phyloP scores from a whole-genome alignment of 2,888 invertebrate genomes.

The Coleophora deauratella region DNA sequence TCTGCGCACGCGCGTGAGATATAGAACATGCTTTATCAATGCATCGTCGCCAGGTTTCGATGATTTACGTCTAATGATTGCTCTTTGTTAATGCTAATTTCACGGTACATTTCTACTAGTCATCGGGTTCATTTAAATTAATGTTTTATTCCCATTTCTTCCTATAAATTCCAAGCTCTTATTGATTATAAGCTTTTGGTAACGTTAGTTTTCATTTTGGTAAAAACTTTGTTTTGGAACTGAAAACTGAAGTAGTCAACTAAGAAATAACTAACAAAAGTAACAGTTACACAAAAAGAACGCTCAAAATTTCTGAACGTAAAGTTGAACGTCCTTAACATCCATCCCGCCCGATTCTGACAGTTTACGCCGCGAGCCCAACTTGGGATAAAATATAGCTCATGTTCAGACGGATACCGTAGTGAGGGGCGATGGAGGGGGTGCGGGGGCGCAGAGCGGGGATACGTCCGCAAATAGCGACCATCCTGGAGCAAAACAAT shows the following conservation, averaged over 20 bases:
- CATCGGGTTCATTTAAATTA: slow-evolving; percentile 52
- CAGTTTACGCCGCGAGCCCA: slow-evolving; percentile 66
- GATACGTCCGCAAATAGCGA: slow-evolving; percentile 67
- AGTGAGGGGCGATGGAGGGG: slow-evolving; percentile 27
- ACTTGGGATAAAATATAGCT: slow-evolving; percentile 70
- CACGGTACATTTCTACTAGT: slow-evolving; percentile 61
- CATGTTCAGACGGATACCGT: slow-evolving; percentile 64
- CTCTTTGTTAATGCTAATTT: slow-evolving; percentile 64
- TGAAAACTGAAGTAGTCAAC: not conserved
- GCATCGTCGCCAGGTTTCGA: slow-evolving; percentile 68
- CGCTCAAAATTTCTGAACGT: slow-evolving; percentile 39
- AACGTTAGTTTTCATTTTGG: not conserved
- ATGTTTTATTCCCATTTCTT: slow-evolving; percentile 18
- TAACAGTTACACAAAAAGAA: not conserved
- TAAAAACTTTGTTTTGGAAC: not conserved
- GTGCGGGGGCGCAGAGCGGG: slow-evolving; percentile 24
- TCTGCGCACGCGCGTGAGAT: slow-evolving; percentile 60
- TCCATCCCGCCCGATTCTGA: slow-evolving; percentile 59
- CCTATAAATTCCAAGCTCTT: not conserved
- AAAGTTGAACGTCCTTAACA: slow-evolving; percentile 66
- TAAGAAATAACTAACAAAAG: not conserved
- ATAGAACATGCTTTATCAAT: slow-evolving; percentile 68
- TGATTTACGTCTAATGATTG: slow-evolving; percentile 71
- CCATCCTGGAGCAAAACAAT: slow-evolving; percentile 69
- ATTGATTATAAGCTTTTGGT: not conserved